Conservation (phyloP, 64 coral and sea anemone species). For the Trachythela sp. region DNA sequence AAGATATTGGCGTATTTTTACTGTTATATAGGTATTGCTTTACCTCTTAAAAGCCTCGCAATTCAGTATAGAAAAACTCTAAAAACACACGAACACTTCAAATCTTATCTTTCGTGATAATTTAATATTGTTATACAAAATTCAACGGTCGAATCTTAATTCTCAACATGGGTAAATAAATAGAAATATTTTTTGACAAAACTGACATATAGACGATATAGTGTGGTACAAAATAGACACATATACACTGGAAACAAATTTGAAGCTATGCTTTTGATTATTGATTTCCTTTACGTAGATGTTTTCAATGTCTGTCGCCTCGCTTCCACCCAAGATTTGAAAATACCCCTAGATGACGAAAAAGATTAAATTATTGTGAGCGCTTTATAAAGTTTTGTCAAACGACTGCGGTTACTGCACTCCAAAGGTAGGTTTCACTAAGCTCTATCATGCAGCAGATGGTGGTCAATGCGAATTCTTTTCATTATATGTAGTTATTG, state of each 20-base stretch:
- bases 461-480: not conserved
- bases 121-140: not conserved
- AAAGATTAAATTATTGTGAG: not conserved
- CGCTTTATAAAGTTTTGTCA: not conserved
- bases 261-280: not conserved
- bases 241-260: not conserved
- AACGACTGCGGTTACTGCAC: too few relatives aligned
- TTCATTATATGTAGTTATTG: too few relatives aligned
- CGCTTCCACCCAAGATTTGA: slow-evolving; percentile 24
- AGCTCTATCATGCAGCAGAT: too few relatives aligned
- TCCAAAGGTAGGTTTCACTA: too few relatives aligned
- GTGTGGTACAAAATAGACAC: not conserved
- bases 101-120: not conserved
- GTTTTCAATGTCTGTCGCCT: not conserved
- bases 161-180: not conserved
- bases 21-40: too few relatives aligned
- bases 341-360: not conserved
- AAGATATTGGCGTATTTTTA: too few relatives aligned
- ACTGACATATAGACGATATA: too few relatives aligned
- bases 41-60: too few relatives aligned
- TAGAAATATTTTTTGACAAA: not conserved
- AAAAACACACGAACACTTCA: too few relatives aligned
- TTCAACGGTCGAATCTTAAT: not conserved
- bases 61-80: too few relatives aligned
- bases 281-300: not conserved